A percentile compares a stretch with the other conserved stretches of the same genome.
Evolutionary conservation across 2,888 invertebrate species (phyloP).

Genomic region (Horisme vitalbata): DNA sequence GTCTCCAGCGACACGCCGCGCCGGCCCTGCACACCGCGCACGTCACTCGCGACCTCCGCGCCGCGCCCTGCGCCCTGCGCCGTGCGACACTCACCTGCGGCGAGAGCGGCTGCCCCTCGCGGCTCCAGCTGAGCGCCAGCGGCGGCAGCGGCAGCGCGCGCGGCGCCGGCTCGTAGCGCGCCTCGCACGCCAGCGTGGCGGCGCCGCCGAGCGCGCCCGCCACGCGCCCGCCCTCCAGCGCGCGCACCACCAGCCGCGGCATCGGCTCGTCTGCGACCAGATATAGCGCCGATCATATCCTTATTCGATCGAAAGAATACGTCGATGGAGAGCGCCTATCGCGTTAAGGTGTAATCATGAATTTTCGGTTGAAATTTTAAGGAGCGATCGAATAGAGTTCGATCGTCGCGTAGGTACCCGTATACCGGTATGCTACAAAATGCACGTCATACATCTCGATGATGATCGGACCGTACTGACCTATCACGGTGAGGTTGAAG

Average conservation of each 20-base stretch:
- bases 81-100: conserved; percentile 12
- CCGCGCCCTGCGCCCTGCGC: not conserved
- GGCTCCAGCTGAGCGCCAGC: conserved; percentile 55
- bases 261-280: conserved; percentile 41
- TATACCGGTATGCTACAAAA: not conserved
- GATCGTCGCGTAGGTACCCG: too few species aligned
- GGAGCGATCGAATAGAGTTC: too few species aligned
- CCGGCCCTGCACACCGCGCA: conserved; percentile 49
- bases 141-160: conserved; percentile 49
- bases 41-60: not conserved
- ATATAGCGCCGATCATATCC: too few species aligned
- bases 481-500: conserved; percentile 84
- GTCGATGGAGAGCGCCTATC: not conserved
- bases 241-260: conserved; percentile 42
- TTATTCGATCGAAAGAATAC: too few species aligned
- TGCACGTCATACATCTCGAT: not conserved
- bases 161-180: conserved; percentile 54
- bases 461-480: conserved; percentile 55
- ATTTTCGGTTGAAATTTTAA: too few species aligned
- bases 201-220: conserved; percentile 44
- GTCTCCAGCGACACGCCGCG: conserved; percentile 86
- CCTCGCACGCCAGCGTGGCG: conserved; percentile 28
- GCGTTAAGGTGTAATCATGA: too few species aligned
- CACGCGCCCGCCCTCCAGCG: conserved; percentile 26
- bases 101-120: conserved; percentile 32